Base-by-base conservation (phyloP, 2,113 vertebrate genomes). In the Nerophis lumbriciformis region DNA sequence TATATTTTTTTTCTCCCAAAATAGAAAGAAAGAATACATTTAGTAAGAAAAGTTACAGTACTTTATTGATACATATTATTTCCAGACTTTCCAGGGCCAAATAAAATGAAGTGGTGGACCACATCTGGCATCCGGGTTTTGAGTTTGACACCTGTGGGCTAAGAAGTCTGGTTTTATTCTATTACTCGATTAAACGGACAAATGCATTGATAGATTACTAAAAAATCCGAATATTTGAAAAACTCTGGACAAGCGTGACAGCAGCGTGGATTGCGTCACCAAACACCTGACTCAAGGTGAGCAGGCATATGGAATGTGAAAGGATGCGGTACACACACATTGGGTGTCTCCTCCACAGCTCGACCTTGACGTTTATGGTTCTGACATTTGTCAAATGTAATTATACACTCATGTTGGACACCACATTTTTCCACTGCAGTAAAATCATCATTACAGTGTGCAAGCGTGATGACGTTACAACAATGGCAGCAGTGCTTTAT, bases 331-430 rank as follows among this genome's bases (percentile, higher is more conserved):
- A 4, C 16, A 5, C n/a, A 21, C 10, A 39, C 16, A 42, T 44
- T 57, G 12, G 19, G 11, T 45, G 55, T 44, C 55, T 37, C 16
- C 16, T 21, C 38, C 64, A 69, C 63, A 71, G 71, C 71, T 59
- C 3, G 11, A 39, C 16, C 9, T 61, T 15, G 6, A 38, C 4
- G 4, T 65, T 48, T n/a, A 51, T 11, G 21, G 11, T 65, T 47
- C 61, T n/a, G 21, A 48, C 42, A 66, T 54, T 58, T 55, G 65
- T 59, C 82, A 48, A 6, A 47, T 55, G 6, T 5, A 8, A 59
- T 75, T 55, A 61, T 7, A 52, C 4, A 8, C 10, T 6, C 47
- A 1, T 8, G 7, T 9, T 1, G 19, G 13, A 56, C 38, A 14
- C 10, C 35, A 5, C 2, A 52, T 47, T 38, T 49, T 47, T 16